Conservation (phyloP, 92 coral and sea anemone genomes). For the Muricea muricata region DNA sequence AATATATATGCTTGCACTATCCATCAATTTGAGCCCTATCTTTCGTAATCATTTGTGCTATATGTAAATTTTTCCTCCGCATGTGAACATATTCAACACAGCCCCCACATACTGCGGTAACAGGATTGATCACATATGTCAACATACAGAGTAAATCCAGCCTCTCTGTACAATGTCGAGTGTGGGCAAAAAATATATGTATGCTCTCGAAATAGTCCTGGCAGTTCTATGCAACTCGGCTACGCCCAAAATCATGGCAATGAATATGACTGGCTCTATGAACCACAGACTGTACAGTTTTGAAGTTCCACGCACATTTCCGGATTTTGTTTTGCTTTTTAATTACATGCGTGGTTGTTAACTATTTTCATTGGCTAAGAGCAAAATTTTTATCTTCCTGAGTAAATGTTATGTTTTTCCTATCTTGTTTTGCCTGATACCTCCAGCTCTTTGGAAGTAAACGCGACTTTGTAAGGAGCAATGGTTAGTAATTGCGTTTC, state of each 20-base stretch:
- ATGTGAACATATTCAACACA: neutral
- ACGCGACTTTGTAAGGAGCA: neutral
- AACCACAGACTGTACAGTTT: no score
- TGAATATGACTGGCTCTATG: no score
- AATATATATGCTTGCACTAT: no score
- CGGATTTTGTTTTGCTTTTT: constrained; percentile 15
- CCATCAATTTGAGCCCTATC: neutral
- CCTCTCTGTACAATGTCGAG: no score
- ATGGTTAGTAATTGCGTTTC: neutral
- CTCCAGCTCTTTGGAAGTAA: constrained; percentile 6
- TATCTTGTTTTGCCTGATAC: constrained; percentile 8
- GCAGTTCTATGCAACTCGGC: no score
- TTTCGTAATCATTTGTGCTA: neutral
- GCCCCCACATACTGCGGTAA: constrained; percentile 15
- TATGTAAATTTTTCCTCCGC: constrained; percentile 17
- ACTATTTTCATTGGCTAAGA: neutral
- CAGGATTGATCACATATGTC: constrained; percentile 15
- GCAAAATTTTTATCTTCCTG: neutral
- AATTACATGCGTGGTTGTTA: constrained; percentile 19
- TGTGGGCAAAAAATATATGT: no score
- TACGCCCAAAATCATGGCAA: no score
- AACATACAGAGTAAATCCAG: no score
- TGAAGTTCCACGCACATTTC: neutral
- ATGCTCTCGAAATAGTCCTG: no score
- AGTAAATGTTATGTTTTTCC: constrained; percentile 4